phyloP scores from a whole-genome alignment of 1,140 invertebrate genomes.

The Orchestia grillus region DNA sequence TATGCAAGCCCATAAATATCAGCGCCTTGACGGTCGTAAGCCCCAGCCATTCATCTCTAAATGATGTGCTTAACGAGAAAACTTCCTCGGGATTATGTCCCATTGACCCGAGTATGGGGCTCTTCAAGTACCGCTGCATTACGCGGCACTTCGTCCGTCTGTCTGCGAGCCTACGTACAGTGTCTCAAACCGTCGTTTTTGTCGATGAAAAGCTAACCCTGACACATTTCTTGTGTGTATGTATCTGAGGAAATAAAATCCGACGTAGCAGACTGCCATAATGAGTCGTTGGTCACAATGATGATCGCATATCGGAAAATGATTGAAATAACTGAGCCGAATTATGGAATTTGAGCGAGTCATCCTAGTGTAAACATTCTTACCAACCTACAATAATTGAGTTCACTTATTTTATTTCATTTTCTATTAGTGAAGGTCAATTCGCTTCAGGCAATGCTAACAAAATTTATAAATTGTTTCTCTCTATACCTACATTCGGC shows the following conservation, averaged over 20 bases:
- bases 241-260: background rate
- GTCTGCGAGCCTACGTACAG: background rate
- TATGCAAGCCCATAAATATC: conserved; percentile 27
- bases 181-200: background rate
- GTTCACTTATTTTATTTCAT: background rate
- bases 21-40: background rate
- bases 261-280: background rate
- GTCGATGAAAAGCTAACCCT: background rate
- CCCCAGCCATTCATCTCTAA: conserved; percentile 16
- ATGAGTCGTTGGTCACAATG: background rate
- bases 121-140: background rate
- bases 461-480: too few species aligned
- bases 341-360: background rate
- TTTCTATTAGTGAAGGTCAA: too few species aligned
- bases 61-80: conserved; percentile 37
- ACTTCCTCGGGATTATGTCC: conserved; percentile 27
- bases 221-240: background rate
- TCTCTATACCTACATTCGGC: too few species aligned
- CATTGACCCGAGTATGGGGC: conserved; percentile 16
- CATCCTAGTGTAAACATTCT: background rate
- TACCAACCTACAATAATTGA: background rate
- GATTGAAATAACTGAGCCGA: background rate
- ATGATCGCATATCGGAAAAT: background rate
- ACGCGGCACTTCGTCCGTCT: background rate
- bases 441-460: too few species aligned